Evolutionary conservation across 2,113 vertebrate species (phyloP).

Genomic region (Ginglymostoma cirratum): DNA sequence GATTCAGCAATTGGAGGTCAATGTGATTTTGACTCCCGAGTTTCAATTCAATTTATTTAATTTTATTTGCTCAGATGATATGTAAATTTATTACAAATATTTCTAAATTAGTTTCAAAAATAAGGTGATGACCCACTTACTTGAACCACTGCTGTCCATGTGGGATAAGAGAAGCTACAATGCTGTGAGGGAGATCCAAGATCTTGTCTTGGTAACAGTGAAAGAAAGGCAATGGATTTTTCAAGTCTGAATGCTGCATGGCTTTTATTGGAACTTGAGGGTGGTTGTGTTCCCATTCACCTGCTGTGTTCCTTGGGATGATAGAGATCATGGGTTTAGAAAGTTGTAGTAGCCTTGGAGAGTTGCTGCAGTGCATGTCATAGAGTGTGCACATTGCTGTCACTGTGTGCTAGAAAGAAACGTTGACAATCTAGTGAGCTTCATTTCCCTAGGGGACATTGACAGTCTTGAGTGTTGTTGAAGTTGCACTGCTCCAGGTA

Average conservation of each 20-base stretch:
- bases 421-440: neutral
- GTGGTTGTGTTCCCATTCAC: neutral
- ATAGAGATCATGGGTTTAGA: neutral
- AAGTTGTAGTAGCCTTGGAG: neutral
- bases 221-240: neutral
- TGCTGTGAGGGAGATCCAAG: no score
- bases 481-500: neutral
- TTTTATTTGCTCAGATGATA: neutral
- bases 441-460: no score
- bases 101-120: no score
- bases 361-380: neutral
- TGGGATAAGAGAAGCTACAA: no score
- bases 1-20: neutral
- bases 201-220: neutral
- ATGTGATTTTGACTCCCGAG: neutral
- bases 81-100: no score
- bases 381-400: neutral
- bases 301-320: neutral
- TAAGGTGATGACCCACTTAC: no score
- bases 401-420: neutral
- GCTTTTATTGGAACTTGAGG: no score
- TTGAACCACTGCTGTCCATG: no score
- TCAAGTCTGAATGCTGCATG: neutral
- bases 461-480: neutral
- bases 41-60: neutral